Conservation (phyloP, 2,888 invertebrate species). For the Ornithoptera alexandrae region DNA sequence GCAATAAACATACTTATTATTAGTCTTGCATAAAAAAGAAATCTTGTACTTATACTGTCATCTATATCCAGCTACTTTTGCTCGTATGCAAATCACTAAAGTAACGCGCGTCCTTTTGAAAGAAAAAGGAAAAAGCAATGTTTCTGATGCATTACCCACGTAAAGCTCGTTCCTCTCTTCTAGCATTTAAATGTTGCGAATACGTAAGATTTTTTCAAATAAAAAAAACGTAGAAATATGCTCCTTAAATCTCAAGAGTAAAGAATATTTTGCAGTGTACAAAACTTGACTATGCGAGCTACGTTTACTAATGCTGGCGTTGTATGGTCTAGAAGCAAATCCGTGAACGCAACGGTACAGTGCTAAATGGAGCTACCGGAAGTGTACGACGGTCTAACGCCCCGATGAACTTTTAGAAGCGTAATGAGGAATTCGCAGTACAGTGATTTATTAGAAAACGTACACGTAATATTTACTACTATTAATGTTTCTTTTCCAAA, state of each 20-base stretch:
- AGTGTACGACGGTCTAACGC: constrained; percentile 1
- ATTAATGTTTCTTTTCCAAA: background rate
- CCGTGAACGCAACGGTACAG: constrained; percentile 18
- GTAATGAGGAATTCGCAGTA: background rate
- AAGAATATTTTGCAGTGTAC: constrained; percentile 1
- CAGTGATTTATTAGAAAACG: background rate
- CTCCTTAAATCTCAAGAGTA: background rate
- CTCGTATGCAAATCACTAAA: background rate
- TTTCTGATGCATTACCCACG: constrained; percentile 16
- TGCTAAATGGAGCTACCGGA: constrained; percentile 9
- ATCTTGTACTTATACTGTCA: too few species aligned
- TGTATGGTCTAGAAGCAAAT: constrained; percentile 14
- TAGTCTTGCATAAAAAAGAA: too few species aligned
- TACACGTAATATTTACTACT: background rate
- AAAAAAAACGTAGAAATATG: background rate
- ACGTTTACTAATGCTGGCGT: constrained; percentile 5
- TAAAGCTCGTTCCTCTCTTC: constrained; percentile 1
- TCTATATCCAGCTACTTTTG: background rate
- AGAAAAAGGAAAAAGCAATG: background rate
- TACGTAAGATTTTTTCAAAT: background rate
- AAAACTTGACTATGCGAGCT: background rate
- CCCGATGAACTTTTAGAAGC: background rate
- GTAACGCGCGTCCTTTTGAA: background rate
- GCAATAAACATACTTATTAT: too few species aligned
- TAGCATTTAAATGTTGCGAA: background rate